Evolutionary conservation across 2,888 invertebrate species (phyloP).

Genomic region (Julus scanicus): DNA sequence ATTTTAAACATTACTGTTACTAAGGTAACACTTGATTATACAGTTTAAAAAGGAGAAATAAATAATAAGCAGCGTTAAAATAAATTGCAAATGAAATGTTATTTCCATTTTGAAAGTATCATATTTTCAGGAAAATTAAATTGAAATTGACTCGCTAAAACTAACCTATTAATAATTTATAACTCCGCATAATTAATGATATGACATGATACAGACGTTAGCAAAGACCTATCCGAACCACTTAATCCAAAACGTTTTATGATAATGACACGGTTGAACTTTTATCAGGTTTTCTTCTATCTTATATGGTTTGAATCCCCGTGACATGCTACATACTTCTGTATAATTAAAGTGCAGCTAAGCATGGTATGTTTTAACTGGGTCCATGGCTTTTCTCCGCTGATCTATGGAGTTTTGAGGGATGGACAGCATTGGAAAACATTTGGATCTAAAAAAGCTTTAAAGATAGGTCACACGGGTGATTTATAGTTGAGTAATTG

Average conservation of each 20-base stretch:
- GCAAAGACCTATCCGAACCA: neutral
- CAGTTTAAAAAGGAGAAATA: too few species aligned
- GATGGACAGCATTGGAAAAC: constrained; percentile 19
- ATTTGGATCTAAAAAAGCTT: constrained; percentile 43
- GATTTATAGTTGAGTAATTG: constrained; percentile 47
- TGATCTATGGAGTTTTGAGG: constrained; percentile 43
- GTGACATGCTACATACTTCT: neutral
- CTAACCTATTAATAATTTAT: too few species aligned
- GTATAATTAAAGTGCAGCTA: constrained; percentile 47
- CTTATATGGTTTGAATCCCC: neutral
- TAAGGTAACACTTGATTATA: too few species aligned
- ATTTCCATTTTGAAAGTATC: too few species aligned
- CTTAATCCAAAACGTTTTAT: neutral
- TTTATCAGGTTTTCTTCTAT: neutral
- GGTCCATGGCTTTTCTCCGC: neutral
- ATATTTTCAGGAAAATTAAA: too few species aligned
- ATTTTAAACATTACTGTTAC: too few species aligned
- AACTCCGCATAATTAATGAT: neutral
- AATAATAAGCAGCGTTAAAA: too few species aligned
- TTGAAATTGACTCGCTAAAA: too few species aligned
- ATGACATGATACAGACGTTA: neutral
- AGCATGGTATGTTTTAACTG: constrained; percentile 40
- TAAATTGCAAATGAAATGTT: too few species aligned
- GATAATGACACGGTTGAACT: neutral
- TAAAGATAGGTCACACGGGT: constrained; percentile 36